Evolutionary conservation across 2,888 invertebrate genomes (phyloP), one percentile per base, ranked within the genome.

Genomic region (Troides oblongomaculatus): DNA sequence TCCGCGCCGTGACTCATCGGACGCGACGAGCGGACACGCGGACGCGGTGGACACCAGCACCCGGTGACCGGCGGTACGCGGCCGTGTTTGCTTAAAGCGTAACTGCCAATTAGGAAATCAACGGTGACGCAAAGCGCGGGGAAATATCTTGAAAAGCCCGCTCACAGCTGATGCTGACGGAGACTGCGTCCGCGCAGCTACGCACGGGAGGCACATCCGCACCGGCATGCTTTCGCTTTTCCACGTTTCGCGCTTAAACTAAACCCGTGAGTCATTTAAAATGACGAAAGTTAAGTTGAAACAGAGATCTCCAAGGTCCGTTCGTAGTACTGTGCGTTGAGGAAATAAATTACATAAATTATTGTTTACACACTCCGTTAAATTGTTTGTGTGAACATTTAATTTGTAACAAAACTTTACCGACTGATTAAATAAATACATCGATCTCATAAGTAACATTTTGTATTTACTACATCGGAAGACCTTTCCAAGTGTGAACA

Each of bases 211-310:
- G 76, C 72, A 23, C 59, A 36, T 66, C 58, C 65, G 65, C 62
- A 50, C 64, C 64, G 64, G 64, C 61, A 70, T 66, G 66, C 39
- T 70, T 66, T 64, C 70, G 63, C 70, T 60, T 70, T 80, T 64
- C 10, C 56, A 60, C 63, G 61, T n/a, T 69, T 66, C 70, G 60
- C 66, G 66, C 66, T 66, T 67, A 70, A 66, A 63, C 70, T 70
- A 60, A 53, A 50, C 25, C 30, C 75, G 88, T 92, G 92, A 92
- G 79, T 92, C 91, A 92, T 84, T 79, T 86, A 92, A 89, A 90
- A 92, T 92, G 92, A 88, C 92, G 89, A 92, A 90, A 92, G 92
- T 92, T 79, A 92, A 91, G 85, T 88, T 92, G 88, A 92, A 92
- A 79, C 78, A 78, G 81, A 84, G 83, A 80, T 81, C 76, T 71